Base-by-base conservation (phyloP, 2,113 vertebrate genomes). In the Nothoprocta pentlandii region DNA sequence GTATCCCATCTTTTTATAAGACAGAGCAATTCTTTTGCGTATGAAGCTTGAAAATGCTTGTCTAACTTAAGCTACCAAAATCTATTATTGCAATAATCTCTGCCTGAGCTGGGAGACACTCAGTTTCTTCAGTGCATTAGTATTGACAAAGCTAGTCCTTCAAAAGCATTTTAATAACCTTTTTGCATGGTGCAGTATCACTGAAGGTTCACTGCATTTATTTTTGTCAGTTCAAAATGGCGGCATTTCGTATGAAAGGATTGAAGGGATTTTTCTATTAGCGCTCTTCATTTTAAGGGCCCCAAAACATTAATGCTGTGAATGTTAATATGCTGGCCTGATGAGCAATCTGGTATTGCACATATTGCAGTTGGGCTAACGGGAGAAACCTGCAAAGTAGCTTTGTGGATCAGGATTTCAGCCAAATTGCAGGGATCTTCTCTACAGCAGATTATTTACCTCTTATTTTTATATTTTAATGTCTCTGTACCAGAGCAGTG, bases 41-140 rank as follows among this genome's bases (percentile, higher is more conserved):
- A 93, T 92, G 93, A 96, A 95, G 92, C 95, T 80, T n/a, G n/a
- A 97, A 97, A 96, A 89, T 89, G 92, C 93, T 95, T 95, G 87
- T 69, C 94, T 94, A 95, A 88, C 79, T 93, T 96, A 96, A 97
- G 95, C 91, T 93, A 93, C 21, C 32, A 87, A 96, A 97, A 96
- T 97, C 96, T 96, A 92, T 98, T 97, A 96, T 86, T 96, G 92
- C 94, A 92, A 87, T 93, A 93, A 97, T 97, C 95, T 84, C 74
- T 53, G 53, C 73, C 80, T 39, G 32, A 93, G 94, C 93, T 87
- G 89, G 90, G 92, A 95, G 89, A 66, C 89, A 87, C 91, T 94
- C 71, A 10, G 10, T 84, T 94, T 96, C 84, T 86, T 87, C 87
- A 94, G 73, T 92, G 87, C 89, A 85, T 97, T 95, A 83, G 84